These are phyloP conservation scores for Thysanoteuthis rhombus DNA, from an alignment of 2,888 invertebrate species.

Conservation along the genomic window DNA sequence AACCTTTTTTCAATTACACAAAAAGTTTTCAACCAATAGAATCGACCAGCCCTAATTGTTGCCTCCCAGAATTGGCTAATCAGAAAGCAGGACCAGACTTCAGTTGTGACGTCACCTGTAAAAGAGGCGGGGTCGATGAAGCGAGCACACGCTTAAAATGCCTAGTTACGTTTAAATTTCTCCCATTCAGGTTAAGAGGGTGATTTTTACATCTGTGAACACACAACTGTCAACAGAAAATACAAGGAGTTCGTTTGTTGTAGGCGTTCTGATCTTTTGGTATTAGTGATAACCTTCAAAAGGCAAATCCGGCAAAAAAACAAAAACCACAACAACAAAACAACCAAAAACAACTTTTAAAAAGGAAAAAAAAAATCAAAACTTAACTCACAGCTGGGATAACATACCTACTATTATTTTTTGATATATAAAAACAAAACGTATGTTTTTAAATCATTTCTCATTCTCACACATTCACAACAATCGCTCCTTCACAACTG, in stretches of 20 bases:
- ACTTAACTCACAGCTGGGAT: neutral
- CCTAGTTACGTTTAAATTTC: neutral
- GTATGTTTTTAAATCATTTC: too few species aligned
- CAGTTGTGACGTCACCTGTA: neutral
- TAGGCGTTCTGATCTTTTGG: neutral
- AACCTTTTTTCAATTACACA: neutral
- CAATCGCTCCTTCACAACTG: too few species aligned
- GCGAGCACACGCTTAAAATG: neutral
- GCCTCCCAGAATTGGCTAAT: neutral
- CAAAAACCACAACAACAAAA: neutral
- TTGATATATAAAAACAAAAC: too few species aligned
- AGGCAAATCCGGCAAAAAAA: too few species aligned
- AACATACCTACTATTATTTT: too few species aligned
- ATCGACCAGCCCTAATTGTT: neutral
- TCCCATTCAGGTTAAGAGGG: neutral
- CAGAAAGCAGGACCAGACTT: neutral
- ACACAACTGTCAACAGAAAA: neutral
- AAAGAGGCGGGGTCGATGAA: neutral
- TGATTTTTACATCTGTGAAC: neutral
- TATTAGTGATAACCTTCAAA: too few species aligned
- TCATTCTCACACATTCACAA: too few species aligned
- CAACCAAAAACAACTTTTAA: neutral
- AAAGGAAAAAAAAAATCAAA: neutral
- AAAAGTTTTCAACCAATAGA: neutral
- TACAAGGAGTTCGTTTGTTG: neutral